Percentiles rank a stretch among this genome's conserved stretches.
Conservation (phyloP, 2,797 vertebrate genomes). For the Neosilurus hyrtlii region DNA sequence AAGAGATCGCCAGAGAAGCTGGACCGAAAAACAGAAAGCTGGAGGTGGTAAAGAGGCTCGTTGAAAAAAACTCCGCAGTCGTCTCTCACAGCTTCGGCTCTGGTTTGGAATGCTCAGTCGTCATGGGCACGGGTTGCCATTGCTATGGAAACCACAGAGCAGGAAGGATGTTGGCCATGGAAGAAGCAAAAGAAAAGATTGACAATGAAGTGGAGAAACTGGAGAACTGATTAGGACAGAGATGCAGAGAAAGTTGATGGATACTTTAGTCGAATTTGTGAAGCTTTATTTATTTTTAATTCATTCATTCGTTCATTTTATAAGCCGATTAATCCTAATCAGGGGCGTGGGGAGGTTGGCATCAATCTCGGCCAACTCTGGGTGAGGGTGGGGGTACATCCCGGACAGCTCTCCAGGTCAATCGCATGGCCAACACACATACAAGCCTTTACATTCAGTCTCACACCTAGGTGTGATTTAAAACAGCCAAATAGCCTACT, state of each 20-base stretch:
- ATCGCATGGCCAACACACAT: too few relatives aligned
- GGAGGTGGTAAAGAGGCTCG: slow-evolving; percentile 23
- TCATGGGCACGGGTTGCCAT: slow-evolving; percentile 54
- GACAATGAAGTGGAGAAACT: slow-evolving; percentile 27
- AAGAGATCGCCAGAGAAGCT: neutral
- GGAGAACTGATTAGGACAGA: slow-evolving; percentile 38
- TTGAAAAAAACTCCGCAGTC: slow-evolving; percentile 29
- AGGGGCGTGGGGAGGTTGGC: too few relatives aligned
- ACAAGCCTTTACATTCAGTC: too few relatives aligned
- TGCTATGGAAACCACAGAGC: slow-evolving; percentile 53
- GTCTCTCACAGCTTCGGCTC: slow-evolving; percentile 36
- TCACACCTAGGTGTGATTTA: too few relatives aligned
- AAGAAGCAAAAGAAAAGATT: slow-evolving; percentile 31
- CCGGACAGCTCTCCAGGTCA: too few relatives aligned
- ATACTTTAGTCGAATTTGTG: slow-evolving; percentile 7
- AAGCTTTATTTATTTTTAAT: neutral
- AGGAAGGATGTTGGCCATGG: slow-evolving; percentile 47
- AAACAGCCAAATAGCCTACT: too few relatives aligned
- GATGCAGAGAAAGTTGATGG: slow-evolving; percentile 11
- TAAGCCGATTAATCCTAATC: too few relatives aligned
- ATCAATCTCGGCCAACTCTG: too few relatives aligned
- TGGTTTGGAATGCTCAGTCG: slow-evolving; percentile 44
- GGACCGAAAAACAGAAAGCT: slow-evolving; percentile 10
- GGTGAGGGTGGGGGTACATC: too few relatives aligned
- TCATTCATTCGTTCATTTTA: too few relatives aligned